These are phyloP conservation scores for Tympanoctomys barrerae DNA, from an alignment of 2,797 vertebrate species.

Conservation along the genomic window DNA sequence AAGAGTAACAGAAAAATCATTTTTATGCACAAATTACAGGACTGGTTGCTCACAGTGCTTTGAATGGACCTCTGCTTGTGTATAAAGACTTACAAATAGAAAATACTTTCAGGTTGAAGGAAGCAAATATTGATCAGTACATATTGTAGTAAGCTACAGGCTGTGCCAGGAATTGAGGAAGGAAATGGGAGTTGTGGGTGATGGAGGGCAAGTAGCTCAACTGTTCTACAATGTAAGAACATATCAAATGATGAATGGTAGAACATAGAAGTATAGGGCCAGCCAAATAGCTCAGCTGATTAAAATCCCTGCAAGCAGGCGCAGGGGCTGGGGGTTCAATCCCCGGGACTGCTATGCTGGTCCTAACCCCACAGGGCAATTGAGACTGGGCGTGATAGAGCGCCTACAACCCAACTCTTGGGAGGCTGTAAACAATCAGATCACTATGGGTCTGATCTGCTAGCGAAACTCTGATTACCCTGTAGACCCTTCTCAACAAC, in stretches of 20 bases:
- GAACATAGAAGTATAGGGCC: background rate
- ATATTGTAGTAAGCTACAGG: background rate
- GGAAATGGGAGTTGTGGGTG: too few relatives aligned
- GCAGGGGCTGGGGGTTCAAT: too few relatives aligned
- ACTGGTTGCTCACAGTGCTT: background rate
- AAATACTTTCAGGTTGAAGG: background rate
- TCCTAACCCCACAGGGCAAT: too few relatives aligned
- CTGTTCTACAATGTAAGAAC: background rate
- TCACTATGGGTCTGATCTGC: too few relatives aligned
- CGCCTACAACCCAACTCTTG: too few relatives aligned
- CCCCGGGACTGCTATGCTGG: too few relatives aligned
- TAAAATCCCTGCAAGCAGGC: too few relatives aligned
- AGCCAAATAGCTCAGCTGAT: too few relatives aligned
- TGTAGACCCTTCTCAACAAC: too few relatives aligned
- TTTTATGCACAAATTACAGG: background rate
- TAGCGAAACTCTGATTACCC: too few relatives aligned
- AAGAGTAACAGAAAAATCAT: background rate
- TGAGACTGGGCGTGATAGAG: too few relatives aligned
- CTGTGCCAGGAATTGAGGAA: background rate
- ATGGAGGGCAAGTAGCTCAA: background rate
- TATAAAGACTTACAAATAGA: background rate
- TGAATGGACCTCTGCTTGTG: background rate
- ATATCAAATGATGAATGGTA: background rate
- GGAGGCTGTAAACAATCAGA: too few relatives aligned
- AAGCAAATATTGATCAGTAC: background rate